Percentiles rank a stretch among this genome's conserved stretches.
Evolutionary conservation across 2,888 invertebrate genomes (phyloP).

Genomic region (Hypomecis punctinalis): DNA sequence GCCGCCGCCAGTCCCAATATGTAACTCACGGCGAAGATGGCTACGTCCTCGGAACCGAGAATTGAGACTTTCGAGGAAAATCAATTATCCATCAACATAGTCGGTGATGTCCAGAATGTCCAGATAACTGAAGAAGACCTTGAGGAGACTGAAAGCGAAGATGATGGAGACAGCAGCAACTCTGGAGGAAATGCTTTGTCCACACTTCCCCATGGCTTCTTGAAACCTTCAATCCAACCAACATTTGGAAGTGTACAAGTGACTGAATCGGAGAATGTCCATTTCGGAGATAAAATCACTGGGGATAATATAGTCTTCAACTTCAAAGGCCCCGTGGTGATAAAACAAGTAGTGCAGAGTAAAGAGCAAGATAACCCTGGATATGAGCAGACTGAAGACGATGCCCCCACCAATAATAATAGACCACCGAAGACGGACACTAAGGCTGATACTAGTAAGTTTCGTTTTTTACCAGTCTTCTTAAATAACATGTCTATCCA

Average conservation of each 20-base stretch:
- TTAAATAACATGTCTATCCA: neutral
- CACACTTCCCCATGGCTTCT: constrained; percentile 54
- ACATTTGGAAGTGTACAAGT: constrained; percentile 86
- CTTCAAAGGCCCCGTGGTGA: constrained; percentile 91
- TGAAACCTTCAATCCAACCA: constrained; percentile 54
- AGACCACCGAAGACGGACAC: constrained; percentile 27
- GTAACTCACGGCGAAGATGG: constrained; percentile 53
- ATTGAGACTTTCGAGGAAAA: constrained; percentile 39
- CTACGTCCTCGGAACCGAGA: constrained; percentile 22
- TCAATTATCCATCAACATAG: constrained; percentile 59
- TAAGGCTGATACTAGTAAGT: constrained; percentile 44
- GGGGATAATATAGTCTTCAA: constrained; percentile 85
- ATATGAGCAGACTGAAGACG: constrained; percentile 61
- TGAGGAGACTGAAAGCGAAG: constrained; percentile 56
- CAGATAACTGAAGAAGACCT: constrained; percentile 61
- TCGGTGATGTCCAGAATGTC: constrained; percentile 68
- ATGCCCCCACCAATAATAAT: constrained; percentile 9
- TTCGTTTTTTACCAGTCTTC: constrained; percentile 12
- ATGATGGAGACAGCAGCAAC: constrained; percentile 42
- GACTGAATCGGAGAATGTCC: constrained; percentile 88
- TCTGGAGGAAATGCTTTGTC: constrained; percentile 45
- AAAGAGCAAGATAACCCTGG: constrained; percentile 69
- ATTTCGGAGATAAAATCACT: constrained; percentile 82
- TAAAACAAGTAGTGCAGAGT: constrained; percentile 88
- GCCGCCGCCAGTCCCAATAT: constrained; percentile 8